Base-by-base conservation (phyloP, 64 coral and sea anemone genomes). In the Catalaphyllia jardinei region DNA sequence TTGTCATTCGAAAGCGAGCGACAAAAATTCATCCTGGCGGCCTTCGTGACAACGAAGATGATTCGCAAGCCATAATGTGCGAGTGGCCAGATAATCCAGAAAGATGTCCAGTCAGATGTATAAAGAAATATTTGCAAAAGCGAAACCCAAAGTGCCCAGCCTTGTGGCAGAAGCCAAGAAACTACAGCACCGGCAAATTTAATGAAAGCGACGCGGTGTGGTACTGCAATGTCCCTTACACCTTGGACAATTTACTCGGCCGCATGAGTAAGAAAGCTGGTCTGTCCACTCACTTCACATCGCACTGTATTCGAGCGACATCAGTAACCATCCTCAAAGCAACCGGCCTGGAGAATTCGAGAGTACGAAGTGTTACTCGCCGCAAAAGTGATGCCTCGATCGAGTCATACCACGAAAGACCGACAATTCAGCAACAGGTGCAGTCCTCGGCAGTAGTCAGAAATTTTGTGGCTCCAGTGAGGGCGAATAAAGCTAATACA, bases 271-370 rank as follows among this genome's bases (percentile, higher is more conserved):
- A 90, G 63, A 90, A 72, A 38, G 88, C 88, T 82, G 49, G 69
- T 82, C 72, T 62, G 30, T 67, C 76, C 5, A 59, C 19, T 11
- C 62, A 73, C 80, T 27, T 82, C 79, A 25, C 33, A 12, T 74
- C 59, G 24, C 88, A 82, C 78, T 90, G 88, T 38, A 79, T 90
- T 60, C 62, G 88, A 39, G 63, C 88, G 52, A 82, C 88, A 69
- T 90, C 77, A 50, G 46, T 90, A 1, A 82, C 33, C 12, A 59
- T 90, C 51, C 29, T 82, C 24, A 82, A 73, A 82, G 69, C 77
- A 42, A 61, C 61, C 30, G 78, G 78, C 31, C 63, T 90, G 24
- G 35, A 90, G 18, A 90, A 60, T 78, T 61, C 50, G 39, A 15
- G 88, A 81, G 67, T 73, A 18, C 4, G 69, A 73, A 81, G 71